These are phyloP conservation scores for Odobenus rosmarus DNA, from an alignment of 2,113 vertebrate genomes.

Conservation along the genomic window DNA sequence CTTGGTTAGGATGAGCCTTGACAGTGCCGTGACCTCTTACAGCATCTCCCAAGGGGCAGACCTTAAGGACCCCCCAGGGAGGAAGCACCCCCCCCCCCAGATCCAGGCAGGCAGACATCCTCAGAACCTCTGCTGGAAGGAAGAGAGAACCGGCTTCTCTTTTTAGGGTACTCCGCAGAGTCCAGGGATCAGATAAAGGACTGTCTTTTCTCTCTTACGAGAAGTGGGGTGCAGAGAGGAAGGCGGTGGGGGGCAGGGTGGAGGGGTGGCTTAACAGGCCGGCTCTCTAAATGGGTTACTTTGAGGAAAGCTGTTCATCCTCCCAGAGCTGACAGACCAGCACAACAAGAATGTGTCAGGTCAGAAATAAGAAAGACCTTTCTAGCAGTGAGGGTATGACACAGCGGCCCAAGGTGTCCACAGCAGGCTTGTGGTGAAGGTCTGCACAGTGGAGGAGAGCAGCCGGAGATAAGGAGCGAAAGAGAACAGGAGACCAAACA, in stretches of 20 bases:
- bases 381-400: background rate
- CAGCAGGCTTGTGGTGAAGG: background rate
- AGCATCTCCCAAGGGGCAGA: background rate
- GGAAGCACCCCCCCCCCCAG: background rate
- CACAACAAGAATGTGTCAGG: background rate
- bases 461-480: accelerated
- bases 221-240: background rate
- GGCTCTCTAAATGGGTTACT: conserved; percentile 21
- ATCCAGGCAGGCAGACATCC: background rate
- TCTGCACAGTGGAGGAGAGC: accelerated
- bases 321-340: background rate
- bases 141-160: background rate
- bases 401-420: too few species aligned
- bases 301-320: conserved; percentile 21
- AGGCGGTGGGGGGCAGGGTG: background rate
- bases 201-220: conserved; percentile 8
- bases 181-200: conserved; percentile 4
- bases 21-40: background rate
- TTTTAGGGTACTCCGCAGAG: background rate
- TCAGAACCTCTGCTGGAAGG: background rate
- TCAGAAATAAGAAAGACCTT: background rate
- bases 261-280: background rate
- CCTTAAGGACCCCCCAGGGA: background rate
- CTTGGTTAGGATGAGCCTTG: background rate
- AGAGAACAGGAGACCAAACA: background rate